Base-by-base conservation (phyloP, 2,888 invertebrate species). In the Agonopterix alstromeriana region DNA sequence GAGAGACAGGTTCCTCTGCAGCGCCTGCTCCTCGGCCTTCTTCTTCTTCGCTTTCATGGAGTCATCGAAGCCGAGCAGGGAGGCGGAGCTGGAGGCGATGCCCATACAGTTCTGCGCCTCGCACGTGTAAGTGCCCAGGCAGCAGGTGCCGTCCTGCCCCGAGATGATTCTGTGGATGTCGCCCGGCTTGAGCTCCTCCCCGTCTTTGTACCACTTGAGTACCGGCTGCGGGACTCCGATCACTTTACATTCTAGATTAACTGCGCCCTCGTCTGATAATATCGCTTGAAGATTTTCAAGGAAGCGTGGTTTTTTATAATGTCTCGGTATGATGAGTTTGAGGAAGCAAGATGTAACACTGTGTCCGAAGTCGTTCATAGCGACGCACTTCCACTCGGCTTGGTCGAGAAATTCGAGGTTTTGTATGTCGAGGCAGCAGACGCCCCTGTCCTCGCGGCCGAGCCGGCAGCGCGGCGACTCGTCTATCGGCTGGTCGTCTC, bases 131-230 rank as follows among this genome's bases (percentile, higher is more conserved):
- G 95, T 96, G 1, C 97, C 97, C 47, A 97, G 85, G 60, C 96
- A 96, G 65, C 97, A 97, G 1, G 95, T 96, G 5, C 97, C 97
- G 73, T 96, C 96, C 82, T 96, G 94, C 0, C 96, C 96, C 0
- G 96, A 95, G 61, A 96, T 96, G 45, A 97, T 97, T 68, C 94
- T 91, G 67, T 97, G 97, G 63, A 97, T 97, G 70, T 97, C 97
- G 0, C 97, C 97, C 0, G 97, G 95, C 70, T 96, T 96, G 0
- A 97, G 76, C 70, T 97, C 96, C 48, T 94, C 92, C 0, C 96
- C 97, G 72, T 97, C 97, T 80, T 97, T 97, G 73, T 95, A 97
- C 97, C 97, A 97, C 67, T 95, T 96, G 0, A 97, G 82, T n/a
- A 93, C 89, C 0, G 97, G 97, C 67, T 96, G 96, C 0, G 97